A percentile compares a stretch with the other conserved stretches of the same genome.
Evolutionary conservation across 2,113 vertebrate genomes (phyloP).

Genomic region (Hippoglossus stenolepis): DNA sequence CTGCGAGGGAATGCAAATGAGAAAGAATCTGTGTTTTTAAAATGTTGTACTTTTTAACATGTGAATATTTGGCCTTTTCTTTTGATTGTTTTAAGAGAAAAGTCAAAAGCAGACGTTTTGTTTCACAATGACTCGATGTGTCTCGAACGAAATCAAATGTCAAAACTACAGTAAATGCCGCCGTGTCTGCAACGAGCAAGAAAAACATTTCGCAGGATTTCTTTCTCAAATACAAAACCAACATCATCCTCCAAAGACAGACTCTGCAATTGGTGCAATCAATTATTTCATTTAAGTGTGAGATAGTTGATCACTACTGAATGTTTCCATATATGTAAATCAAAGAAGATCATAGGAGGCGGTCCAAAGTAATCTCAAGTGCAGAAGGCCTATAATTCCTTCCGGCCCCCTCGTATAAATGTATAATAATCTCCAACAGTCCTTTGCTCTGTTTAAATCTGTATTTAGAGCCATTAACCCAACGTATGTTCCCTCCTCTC

Average conservation of each 20-base stretch:
- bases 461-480: constrained; percentile 74
- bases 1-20: too few relatives aligned
- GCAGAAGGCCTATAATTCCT: constrained; percentile 39
- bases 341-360: constrained; percentile 4
- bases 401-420: constrained; percentile 25
- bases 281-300: too few relatives aligned
- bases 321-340: background rate
- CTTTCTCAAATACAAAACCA: too few relatives aligned
- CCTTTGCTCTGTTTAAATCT: constrained; percentile 57
- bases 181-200: background rate
- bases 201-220: background rate
- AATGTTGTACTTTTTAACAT: too few relatives aligned
- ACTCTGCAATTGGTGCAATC: too few relatives aligned
- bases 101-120: too few relatives aligned
- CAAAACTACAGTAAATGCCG: background rate
- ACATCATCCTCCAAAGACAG: too few relatives aligned
- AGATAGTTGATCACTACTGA: background rate
- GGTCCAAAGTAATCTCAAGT: constrained; percentile 1
- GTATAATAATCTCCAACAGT: constrained; percentile 57
- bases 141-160: background rate
- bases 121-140: too few relatives aligned
- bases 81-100: too few relatives aligned
- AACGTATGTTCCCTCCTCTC: constrained; percentile 60
- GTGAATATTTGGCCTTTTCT: too few relatives aligned
- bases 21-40: too few relatives aligned